phyloP scores from a whole-genome alignment of 2,888 invertebrate genomes.

The Schizaphis graminum region DNA sequence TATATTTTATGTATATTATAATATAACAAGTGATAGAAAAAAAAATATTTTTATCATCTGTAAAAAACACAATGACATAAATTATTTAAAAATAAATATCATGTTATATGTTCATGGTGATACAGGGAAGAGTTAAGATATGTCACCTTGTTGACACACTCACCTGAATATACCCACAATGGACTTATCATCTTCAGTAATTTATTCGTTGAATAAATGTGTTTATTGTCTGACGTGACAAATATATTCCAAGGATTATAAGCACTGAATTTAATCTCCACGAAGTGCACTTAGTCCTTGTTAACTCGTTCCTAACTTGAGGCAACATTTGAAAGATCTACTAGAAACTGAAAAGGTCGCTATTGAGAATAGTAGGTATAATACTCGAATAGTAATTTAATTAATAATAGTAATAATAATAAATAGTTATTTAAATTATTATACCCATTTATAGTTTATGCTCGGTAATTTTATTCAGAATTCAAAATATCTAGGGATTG shows the following conservation, averaged over 20 bases:
- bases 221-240: not conserved
- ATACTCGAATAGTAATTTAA: slow-evolving; percentile 12
- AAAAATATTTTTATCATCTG: not conserved
- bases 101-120: not conserved
- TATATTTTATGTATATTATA: not conserved
- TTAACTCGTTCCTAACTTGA: slow-evolving; percentile 18
- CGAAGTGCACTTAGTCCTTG: slow-evolving; percentile 17
- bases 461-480: not conserved
- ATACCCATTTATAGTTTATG: not conserved
- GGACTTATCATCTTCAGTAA: not conserved
- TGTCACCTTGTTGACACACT: not conserved
- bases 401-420: too few relatives aligned
- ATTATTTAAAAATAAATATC: not conserved
- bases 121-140: not conserved
- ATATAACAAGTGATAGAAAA: not conserved
- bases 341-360: slow-evolving; percentile 20
- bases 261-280: slow-evolving; percentile 19
- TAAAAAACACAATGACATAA: not conserved
- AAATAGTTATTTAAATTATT: slow-evolving; percentile 13
- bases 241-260: slow-evolving; percentile 24
- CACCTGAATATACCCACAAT: not conserved
- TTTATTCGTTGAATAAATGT: slow-evolving; percentile 19
- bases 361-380: not conserved
- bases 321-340: not conserved
- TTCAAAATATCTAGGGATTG: not conserved